phyloP scores from a whole-genome alignment of 2,888 invertebrate genomes.

The Pomacea canaliculata region DNA sequence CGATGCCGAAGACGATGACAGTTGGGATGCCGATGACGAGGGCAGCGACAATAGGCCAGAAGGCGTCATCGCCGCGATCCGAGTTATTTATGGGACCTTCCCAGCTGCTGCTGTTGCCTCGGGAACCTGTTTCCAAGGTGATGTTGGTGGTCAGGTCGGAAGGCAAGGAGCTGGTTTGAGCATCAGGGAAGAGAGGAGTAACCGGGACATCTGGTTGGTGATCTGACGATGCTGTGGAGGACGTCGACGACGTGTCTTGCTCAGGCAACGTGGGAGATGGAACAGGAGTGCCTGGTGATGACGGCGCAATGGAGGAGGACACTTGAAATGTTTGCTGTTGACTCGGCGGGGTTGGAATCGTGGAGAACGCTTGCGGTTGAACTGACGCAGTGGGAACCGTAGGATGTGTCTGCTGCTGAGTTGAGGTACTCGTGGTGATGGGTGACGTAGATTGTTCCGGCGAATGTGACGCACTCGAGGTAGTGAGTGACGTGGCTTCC shows the following conservation, averaged over 20 bases:
- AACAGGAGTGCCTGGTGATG: no score
- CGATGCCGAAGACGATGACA: conserved; percentile 43
- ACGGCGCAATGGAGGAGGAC: background rate
- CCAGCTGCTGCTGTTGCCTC: conserved; percentile 3
- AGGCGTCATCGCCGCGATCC: conserved; percentile 6
- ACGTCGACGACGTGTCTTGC: no score
- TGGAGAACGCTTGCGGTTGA: background rate
- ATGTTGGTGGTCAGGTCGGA: no score
- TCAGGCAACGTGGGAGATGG: no score
- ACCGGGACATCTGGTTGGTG: no score
- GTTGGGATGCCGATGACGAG: conserved; percentile 45
- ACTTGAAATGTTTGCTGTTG: background rate
- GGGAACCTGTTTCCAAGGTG: background rate
- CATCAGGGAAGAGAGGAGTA: no score
- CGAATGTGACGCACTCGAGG: background rate
- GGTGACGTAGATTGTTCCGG: background rate
- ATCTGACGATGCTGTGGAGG: no score
- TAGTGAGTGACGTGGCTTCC: background rate
- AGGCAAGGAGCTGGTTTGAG: no score
- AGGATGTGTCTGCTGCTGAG: background rate
- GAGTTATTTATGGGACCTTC: background rate
- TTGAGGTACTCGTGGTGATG: background rate
- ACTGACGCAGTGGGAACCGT: background rate
- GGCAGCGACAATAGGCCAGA: conserved; percentile 44
- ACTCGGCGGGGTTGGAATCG: background rate